Evolutionary conservation across 2,113 vertebrate genomes (phyloP), one percentile per base, ranked within the genome.

Genomic region (Octodon degus): DNA sequence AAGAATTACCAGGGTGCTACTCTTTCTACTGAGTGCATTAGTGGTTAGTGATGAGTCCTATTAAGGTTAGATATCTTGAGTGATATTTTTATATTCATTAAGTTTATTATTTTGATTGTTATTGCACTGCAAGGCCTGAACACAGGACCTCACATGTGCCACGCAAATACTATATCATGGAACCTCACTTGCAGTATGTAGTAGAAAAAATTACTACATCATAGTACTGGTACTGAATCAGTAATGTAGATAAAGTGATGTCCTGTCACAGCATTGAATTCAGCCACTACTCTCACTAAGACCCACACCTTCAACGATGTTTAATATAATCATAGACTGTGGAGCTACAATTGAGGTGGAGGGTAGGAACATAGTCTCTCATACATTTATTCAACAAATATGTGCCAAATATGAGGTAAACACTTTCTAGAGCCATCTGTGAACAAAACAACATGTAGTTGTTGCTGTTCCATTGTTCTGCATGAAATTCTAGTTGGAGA

Each of bases 341-440:
- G 22, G 14, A 84, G 19, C 80, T 90, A 94, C 77, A 24, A 22
- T 80, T 91, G n/a, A 40, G 30, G 11, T 82, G 43, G 62, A 97
- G 47, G 81, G 34, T 65, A 68, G 63, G 19, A n/a, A 90, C 67
- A 80, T 58, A 25, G 76, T 95, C 93, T 34, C 85, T 87, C 50
- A 81, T 86, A 80, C 8, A 74, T 91, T 67, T 86, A 68, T 81
- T 95, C 25, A 94, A 37, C 43, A 96, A 89, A 84, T 93, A 70
- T 93, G 17, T 82, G 50, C 25, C 7, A 58, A 82, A 63, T 89
- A 92, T 89, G 91, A 47, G 34, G 9, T n/a, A 92, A 32, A n/a
- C 10, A 89, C 53, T 95, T 82, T 85, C 37, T 95, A 95, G 72
- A 94, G 17, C 55, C 65, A 76, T 94, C 62, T 82, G 50, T 92